Conservation (phyloP, 1,140 invertebrate genomes). For the Oreohelix idahoensis region DNA sequence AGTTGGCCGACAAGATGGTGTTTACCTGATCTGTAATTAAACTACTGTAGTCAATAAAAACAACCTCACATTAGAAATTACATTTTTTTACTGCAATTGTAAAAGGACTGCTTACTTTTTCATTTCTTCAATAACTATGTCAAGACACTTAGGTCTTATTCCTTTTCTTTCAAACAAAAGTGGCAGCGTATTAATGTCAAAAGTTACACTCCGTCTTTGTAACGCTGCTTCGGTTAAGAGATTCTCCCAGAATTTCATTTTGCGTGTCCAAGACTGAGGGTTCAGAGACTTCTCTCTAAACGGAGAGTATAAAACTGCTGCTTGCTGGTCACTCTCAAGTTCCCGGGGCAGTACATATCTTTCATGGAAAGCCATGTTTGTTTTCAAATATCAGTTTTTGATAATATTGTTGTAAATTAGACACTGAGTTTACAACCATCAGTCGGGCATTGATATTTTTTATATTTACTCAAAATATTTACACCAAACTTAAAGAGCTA, state of each 20-base stretch:
- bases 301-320: slow-evolving; percentile 32
- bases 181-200: not conserved
- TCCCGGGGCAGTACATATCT: not conserved
- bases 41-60: not conserved
- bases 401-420: too few relatives aligned
- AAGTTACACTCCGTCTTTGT: slow-evolving; percentile 4
- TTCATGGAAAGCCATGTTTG: not conserved
- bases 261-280: slow-evolving; percentile 27
- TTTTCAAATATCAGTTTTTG: too few relatives aligned
- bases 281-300: slow-evolving; percentile 34
- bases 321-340: slow-evolving; percentile 15
- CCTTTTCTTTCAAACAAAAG: slow-evolving; percentile 30
- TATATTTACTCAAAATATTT: too few relatives aligned
- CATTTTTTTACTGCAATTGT: not conserved
- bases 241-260: slow-evolving; percentile 28
- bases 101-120: slow-evolving; percentile 12
- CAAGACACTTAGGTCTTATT: slow-evolving; percentile 36
- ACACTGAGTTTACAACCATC: too few relatives aligned
- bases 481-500: too few relatives aligned
- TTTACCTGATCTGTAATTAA: not conserved
- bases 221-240: not conserved
- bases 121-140: slow-evolving; percentile 30
- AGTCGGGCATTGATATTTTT: too few relatives aligned
- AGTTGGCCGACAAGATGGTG: not conserved
- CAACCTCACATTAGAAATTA: not conserved